Evolutionary conservation across 2,888 invertebrate genomes (phyloP).

Genomic region (Trimorus sp.): DNA sequence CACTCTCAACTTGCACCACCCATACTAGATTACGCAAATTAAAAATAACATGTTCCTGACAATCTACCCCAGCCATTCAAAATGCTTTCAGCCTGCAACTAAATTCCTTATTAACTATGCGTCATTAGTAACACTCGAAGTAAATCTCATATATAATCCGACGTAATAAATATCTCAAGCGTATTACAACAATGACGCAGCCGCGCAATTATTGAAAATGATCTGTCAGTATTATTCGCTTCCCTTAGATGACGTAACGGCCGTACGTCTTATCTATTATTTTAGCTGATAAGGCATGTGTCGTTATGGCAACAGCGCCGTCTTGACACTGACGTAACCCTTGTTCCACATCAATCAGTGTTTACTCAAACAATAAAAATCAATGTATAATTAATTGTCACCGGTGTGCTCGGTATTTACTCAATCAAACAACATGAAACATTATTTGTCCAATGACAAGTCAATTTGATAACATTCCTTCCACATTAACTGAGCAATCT

Average conservation of each 20-base stretch:
- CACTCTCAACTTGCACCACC: too few species aligned
- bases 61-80: too few species aligned
- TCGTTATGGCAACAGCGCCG: slow-evolving; percentile 54
- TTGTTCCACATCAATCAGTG: slow-evolving; percentile 35
- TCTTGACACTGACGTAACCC: slow-evolving; percentile 58
- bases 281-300: slow-evolving; percentile 55
- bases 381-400: slow-evolving; percentile 42
- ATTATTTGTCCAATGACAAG: not conserved
- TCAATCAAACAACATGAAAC: not conserved
- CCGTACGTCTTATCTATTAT: slow-evolving; percentile 57
- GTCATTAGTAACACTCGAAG: not conserved
- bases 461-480: slow-evolving; percentile 6
- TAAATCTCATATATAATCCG: slow-evolving; percentile 25
- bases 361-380: slow-evolving; percentile 44
- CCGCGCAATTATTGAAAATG: slow-evolving; percentile 47
- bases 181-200: slow-evolving; percentile 28
- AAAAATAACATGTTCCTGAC: too few species aligned
- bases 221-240: slow-evolving; percentile 47
- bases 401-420: slow-evolving; percentile 11
- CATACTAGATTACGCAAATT: too few species aligned
- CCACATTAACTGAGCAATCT: too few species aligned
- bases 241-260: slow-evolving; percentile 34
- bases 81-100: too few species aligned
- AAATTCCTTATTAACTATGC: slow-evolving; percentile 4
- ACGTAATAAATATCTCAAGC: slow-evolving; percentile 32